Percentiles rank a stretch among this genome's conserved stretches.
phyloP scores from a whole-genome alignment of 2,888 invertebrate genomes.

The Stenolophus ochropezus region DNA sequence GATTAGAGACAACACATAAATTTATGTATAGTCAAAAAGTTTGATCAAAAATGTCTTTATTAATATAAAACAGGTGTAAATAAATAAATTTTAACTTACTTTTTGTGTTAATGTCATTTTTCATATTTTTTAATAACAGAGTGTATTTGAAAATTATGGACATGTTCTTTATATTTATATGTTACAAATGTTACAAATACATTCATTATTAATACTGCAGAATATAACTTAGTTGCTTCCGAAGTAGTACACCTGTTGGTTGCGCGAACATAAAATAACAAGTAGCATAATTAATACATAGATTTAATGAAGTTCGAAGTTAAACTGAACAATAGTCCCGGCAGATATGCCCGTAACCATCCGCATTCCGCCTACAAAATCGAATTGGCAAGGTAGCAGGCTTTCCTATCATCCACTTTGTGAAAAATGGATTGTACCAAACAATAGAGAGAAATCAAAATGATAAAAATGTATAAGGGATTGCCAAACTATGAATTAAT shows the following conservation, averaged over 20 bases:
- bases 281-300: neutral
- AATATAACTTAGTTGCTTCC: too few relatives aligned
- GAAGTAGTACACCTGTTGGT: neutral
- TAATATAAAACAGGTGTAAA: too few relatives aligned
- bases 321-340: neutral
- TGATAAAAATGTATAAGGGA: conserved; percentile 22
- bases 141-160: too few relatives aligned
- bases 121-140: too few relatives aligned
- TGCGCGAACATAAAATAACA: neutral
- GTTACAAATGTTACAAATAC: too few relatives aligned
- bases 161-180: too few relatives aligned
- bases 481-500: conserved; percentile 14
- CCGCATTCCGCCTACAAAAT: neutral
- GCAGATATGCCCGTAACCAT: neutral
- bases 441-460: conserved; percentile 7
- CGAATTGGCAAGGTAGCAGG: neutral
- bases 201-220: too few relatives aligned
- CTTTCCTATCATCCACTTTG: neutral
- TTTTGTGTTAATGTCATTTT: too few relatives aligned
- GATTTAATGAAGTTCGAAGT: neutral
- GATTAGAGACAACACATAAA: too few relatives aligned
- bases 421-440: neutral
- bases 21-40: too few relatives aligned
- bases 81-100: too few relatives aligned
- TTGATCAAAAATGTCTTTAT: too few relatives aligned